These are phyloP conservation scores for Petrocephalus schoutedeni DNA, from an alignment of 2,797 vertebrate genomes.

Conservation along the genomic window DNA sequence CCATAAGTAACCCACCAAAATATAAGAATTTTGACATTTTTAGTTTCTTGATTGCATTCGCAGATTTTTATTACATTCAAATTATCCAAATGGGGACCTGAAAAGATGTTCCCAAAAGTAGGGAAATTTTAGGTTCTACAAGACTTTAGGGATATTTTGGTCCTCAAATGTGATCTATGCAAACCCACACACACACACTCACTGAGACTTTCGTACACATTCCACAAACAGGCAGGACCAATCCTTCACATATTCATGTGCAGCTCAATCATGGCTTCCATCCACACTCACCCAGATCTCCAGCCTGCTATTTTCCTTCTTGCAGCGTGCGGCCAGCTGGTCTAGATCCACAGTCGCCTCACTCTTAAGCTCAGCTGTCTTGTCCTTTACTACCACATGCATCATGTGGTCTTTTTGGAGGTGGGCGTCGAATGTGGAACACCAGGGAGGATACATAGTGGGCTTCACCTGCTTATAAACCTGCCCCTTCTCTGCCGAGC, in stretches of 20 bases:
- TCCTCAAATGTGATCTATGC: too few species aligned
- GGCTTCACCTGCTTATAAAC: constrained; percentile 91
- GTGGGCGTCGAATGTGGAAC: constrained; percentile 89
- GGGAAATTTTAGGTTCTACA: too few species aligned
- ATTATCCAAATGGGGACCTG: too few species aligned
- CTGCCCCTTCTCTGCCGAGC: constrained; percentile 77
- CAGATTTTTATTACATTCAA: too few species aligned
- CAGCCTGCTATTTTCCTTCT: constrained; percentile 85
- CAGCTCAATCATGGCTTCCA: background rate
- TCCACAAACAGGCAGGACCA: background rate
- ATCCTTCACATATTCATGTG: background rate
- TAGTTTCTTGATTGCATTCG: too few species aligned
- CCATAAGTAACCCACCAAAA: too few species aligned
- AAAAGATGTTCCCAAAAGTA: too few species aligned
- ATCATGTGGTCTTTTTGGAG: constrained; percentile 85
- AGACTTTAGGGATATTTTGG: too few species aligned
- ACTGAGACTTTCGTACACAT: constrained; percentile 13
- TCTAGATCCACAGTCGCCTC: constrained; percentile 85
- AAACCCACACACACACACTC: background rate
- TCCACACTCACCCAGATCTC: constrained; percentile 81
- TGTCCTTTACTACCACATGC: constrained; percentile 92
- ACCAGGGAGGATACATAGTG: constrained; percentile 97
- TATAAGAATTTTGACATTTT: too few species aligned
- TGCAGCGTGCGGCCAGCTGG: constrained; percentile 79
- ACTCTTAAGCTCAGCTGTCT: constrained; percentile 78